Conservation (phyloP, 2,113 vertebrate genomes). For the Bucco capensis region DNA sequence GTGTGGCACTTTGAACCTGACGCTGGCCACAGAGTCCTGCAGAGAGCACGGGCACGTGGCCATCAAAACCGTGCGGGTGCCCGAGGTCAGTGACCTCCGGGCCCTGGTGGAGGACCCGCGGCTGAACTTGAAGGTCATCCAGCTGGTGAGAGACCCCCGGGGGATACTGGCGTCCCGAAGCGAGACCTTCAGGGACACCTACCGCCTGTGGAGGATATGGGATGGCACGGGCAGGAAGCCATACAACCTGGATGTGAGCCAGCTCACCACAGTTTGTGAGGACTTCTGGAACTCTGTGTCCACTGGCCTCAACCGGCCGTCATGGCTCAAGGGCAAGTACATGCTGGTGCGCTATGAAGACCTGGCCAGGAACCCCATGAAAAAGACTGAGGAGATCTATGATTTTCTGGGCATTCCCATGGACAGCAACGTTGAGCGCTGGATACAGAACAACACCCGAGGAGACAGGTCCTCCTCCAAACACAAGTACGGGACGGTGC, state of each 20-base stretch:
- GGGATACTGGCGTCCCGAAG: constrained; percentile 93
- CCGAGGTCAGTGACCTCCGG: constrained; percentile 87
- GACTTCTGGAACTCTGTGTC: constrained; percentile 92
- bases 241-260: constrained; percentile 89
- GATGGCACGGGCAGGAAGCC: constrained; percentile 90
- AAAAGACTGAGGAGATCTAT: constrained; percentile 94
- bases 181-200: constrained; percentile 93
- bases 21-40: constrained; percentile 85
- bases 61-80: constrained; percentile 93
- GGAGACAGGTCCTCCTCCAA: constrained; percentile 88
- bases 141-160: constrained; percentile 92
- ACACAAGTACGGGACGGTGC: constrained; percentile 92
- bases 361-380: constrained; percentile 88
- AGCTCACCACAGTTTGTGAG: constrained; percentile 91
- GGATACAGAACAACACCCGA: constrained; percentile 94
- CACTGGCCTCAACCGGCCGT: constrained; percentile 85
- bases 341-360: constrained; percentile 97
- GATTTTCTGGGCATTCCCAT: constrained; percentile 88
- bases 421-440: constrained; percentile 88
- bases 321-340: constrained; percentile 94
- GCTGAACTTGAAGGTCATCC: constrained; percentile 94
- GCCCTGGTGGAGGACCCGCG: constrained; percentile 91
- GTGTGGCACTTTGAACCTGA: constrained; percentile 87
- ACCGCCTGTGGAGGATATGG: constrained; percentile 95
- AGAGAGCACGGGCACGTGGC: constrained; percentile 86